Conservation (phyloP, 2,888 invertebrate species). For the Drosophila falleni region DNA sequence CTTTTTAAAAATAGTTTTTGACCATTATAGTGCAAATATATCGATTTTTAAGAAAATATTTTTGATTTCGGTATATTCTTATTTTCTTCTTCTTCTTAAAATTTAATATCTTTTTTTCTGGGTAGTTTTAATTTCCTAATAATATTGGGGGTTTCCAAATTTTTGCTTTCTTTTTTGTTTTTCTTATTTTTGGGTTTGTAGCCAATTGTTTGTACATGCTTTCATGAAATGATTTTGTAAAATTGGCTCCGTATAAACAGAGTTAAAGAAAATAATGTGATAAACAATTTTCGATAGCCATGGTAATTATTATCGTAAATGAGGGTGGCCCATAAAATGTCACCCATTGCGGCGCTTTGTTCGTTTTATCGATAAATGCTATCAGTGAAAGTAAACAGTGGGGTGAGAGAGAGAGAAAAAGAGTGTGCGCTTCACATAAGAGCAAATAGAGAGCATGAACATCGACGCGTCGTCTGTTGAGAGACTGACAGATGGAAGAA, state of each 20-base stretch:
- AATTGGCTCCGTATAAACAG: not conserved
- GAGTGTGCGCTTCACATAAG: not conserved
- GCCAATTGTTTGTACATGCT: not conserved
- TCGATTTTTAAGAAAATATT: too few species aligned
- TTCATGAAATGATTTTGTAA: not conserved
- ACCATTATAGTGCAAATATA: too few species aligned
- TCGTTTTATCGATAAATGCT: slow-evolving; percentile 18
- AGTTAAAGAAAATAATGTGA: not conserved
- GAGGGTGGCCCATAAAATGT: slow-evolving; percentile 5
- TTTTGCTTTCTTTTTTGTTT: too few species aligned
- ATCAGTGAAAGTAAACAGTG: slow-evolving; percentile 13
- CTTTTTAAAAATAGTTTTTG: too few species aligned
- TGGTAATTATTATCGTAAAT: slow-evolving; percentile 1
- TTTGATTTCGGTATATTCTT: too few species aligned
- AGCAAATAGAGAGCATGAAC: slow-evolving; percentile 7
- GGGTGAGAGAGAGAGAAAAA: slow-evolving; percentile 1
- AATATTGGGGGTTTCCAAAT: too few species aligned
- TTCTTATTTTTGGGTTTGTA: too few species aligned
- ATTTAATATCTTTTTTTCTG: too few species aligned
- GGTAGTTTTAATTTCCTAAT: too few species aligned
- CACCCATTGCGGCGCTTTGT: not conserved
- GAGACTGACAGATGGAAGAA: slow-evolving; percentile 58
- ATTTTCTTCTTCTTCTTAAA: too few species aligned
- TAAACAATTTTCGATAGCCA: not conserved
- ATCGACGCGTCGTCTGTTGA: slow-evolving; percentile 12